Evolutionary conservation across 1,140 invertebrate species (phyloP), one percentile per base, ranked within the genome.

Genomic region (Phortica variegata): DNA sequence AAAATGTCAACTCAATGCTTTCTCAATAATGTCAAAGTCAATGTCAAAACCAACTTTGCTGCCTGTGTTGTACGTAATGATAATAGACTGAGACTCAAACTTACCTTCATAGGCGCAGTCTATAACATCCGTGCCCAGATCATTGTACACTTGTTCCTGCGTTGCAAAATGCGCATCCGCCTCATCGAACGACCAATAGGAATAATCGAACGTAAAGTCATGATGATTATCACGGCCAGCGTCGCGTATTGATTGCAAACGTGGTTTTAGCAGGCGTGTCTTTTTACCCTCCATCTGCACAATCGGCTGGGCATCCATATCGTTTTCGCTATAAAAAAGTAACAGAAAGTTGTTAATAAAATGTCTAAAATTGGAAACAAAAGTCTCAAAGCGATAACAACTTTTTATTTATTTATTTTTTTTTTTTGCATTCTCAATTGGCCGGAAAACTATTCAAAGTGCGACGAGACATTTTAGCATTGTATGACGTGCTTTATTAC

Each of bases 171-270:
- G 83, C 3, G 73, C 66, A 63, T 91, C 89, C 18, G 76, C 77
- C 18, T 78, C 65, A 61, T 89, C 84, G 66, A 82, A 90, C 21
- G 91, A 94, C 90, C 90, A 95, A 71, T 95, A 95, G 0, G 91
- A 93, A 69, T 91, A 88, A 81, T 95, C 93, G 78, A 94, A 95
- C 18, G 91, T 94, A 68, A 95, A 95, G 69, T 93, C 90, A 76
- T 93, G 92, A 74, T 84, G 84, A 65, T 86, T 81, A 57, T 87
- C 85, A 36, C 83, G 79, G 18, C 79, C 81, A 58, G 76, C 62
- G 74, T 78, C 80, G 37, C 73, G 73, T 76, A 77, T 49, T 44
- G 73, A 71, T 49, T 73, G 62, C 12, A 69, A 21, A 82, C 91
- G 91, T 38, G 83, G 83, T 69, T 90, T 91, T 20, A 84, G 81